Base-by-base conservation (phyloP, 2,797 vertebrate genomes). In the Falco concolor region DNA sequence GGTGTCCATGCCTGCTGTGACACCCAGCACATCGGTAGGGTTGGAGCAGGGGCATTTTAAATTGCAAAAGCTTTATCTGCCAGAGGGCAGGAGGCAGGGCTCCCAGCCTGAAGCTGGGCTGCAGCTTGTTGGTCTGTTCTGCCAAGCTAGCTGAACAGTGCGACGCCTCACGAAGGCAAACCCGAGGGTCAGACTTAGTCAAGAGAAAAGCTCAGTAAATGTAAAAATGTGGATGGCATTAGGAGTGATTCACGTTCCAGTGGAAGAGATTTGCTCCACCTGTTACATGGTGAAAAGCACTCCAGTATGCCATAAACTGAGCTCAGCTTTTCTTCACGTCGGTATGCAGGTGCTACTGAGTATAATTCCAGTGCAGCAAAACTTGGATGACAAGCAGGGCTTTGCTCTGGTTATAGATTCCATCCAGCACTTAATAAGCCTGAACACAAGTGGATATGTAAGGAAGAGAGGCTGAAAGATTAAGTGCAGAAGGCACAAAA, bases 41-140 rank as follows among this genome's bases (percentile, higher is more conserved):
- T 23, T 8, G 49, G 52, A 10, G 25, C 80, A 49, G 34, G 0
- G 0, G 15, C 0, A 0, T 42, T 78, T 45, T 45, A 34, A 53
- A 44, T 53, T 50, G 13, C 9, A 30, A 17, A 25, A 67, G 38
- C 16, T 91, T 61, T 42, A 38, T 49, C 36, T 83, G 28, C 22
- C 56, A 34, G 68, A 59, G 56, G 25, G 65, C 45, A n/a, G n/a
- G 28, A 65, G 47, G n/a, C 34, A 72, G 28, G 30, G n/a, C 18
- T 72, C 45, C 23, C 34, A 56, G 40, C 24, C 32, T 49, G 36
- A 72, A 68, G 53, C 32, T 4, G 5, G 21, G 12, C 44, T 22
- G 65, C 47, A 61, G 20, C 27, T 60, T 28, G 13, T 75, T 50
- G 36, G 38, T 25, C 52, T 53, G 60, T 27, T 67, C 57, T 74